Evolutionary conservation across 2,113 vertebrate species (phyloP).

Genomic region (Larimichthys crocea): DNA sequence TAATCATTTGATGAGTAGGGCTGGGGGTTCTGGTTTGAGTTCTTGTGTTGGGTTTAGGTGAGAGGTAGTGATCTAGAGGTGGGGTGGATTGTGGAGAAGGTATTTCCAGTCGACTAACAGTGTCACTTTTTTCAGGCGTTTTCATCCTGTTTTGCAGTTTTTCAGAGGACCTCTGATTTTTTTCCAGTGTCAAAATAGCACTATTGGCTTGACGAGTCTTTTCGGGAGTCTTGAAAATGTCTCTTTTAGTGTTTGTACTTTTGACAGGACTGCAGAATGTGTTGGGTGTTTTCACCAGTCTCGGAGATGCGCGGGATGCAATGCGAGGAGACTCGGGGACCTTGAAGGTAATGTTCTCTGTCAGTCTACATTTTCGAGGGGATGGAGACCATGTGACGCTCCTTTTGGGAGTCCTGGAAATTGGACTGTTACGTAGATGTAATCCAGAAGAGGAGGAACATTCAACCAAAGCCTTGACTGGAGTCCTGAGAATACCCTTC

Average conservation of each 20-base stretch:
- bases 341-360: conserved; percentile 63
- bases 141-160: conserved; percentile 2
- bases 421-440: conserved; percentile 16
- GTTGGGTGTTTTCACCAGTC: conserved; percentile 45
- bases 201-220: conserved; percentile 53
- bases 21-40: conserved; percentile 39
- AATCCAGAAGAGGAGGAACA: conserved; percentile 46
- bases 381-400: conserved; percentile 83
- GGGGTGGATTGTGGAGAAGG: conserved; percentile 14
- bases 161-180: conserved; percentile 39
- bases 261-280: conserved; percentile 55
- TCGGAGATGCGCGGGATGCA: conserved; percentile 58
- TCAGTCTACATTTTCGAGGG: conserved; percentile 52
- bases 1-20: conserved; percentile 60
- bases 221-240: conserved; percentile 73
- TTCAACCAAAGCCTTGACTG: conserved; percentile 61
- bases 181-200: conserved; percentile 6
- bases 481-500: conserved; percentile 71
- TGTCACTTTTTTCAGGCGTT: conserved; percentile 29
- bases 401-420: conserved; percentile 70
- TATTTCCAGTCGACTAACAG: background rate
- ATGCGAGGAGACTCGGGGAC: conserved; percentile 71
- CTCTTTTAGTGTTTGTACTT: conserved; percentile 47
- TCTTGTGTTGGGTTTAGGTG: conserved; percentile 34
- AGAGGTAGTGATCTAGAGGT: conserved; percentile 4